Evolutionary conservation across 2,797 vertebrate species (phyloP).

Genomic region (Pseudomugil gertrudae): DNA sequence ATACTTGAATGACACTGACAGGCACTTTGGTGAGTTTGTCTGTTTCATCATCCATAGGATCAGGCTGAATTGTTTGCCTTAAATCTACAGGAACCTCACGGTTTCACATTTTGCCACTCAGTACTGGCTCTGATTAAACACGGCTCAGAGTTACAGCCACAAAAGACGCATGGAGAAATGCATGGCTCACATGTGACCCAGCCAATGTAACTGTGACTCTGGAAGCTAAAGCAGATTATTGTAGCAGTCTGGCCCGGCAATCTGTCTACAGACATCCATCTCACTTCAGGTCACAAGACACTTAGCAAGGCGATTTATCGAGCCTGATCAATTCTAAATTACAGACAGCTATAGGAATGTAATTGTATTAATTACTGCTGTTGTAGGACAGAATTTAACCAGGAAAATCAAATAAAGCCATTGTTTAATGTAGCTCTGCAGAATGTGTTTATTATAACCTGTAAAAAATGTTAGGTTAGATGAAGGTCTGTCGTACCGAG

Average conservation of each 20-base stretch:
- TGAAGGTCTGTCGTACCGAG: background rate
- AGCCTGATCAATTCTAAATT: conserved; percentile 44
- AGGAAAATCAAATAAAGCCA: background rate
- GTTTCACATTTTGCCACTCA: conserved; percentile 3
- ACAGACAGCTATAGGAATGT: background rate
- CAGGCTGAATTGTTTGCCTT: conserved; percentile 8
- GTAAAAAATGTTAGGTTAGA: background rate
- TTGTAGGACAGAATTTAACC: conserved; percentile 3
- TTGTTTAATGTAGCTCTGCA: conserved; percentile 6
- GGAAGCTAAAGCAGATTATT: conserved; percentile 75
- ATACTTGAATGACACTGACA: background rate
- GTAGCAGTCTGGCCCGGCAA: conserved; percentile 64
- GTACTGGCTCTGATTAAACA: conserved; percentile 10
- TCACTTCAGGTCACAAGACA: conserved; percentile 51
- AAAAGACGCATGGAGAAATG: conserved; percentile 24
- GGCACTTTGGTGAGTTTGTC: background rate
- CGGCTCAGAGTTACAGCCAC: background rate
- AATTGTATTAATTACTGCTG: conserved; percentile 5
- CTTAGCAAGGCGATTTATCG: conserved; percentile 50
- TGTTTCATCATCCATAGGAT: conserved; percentile 6
- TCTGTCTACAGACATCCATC: conserved; percentile 67
- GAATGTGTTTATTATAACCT: background rate
- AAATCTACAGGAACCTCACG: conserved; percentile 5
- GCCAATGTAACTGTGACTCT: conserved; percentile 43
- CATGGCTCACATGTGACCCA: conserved; percentile 59